A percentile compares a stretch with the other conserved stretches of the same genome.
Conservation (phyloP, 2,113 vertebrate species). For the Turnix velox region DNA sequence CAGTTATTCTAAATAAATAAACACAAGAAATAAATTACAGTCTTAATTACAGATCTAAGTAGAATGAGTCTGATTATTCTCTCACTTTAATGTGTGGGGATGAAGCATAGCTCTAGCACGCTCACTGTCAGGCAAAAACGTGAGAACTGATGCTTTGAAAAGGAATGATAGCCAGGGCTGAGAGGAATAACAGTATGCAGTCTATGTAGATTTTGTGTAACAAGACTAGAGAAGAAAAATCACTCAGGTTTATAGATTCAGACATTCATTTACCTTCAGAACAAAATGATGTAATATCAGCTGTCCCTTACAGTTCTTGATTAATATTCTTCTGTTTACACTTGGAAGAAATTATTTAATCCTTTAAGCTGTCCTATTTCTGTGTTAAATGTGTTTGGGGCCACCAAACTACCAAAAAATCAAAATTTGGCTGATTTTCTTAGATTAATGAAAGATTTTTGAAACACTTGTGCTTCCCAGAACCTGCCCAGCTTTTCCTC, state of each 20-base stretch:
- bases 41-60: neutral
- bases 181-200: neutral
- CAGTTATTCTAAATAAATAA: neutral
- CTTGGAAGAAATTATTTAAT: neutral
- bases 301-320: neutral
- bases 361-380: neutral
- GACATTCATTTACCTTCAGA: neutral
- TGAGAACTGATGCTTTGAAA: neutral
- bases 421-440: neutral
- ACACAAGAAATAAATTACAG: neutral
- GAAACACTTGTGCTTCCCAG: neutral
- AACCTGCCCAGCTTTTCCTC: neutral
- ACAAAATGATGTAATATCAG: neutral
- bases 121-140: neutral
- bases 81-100: neutral
- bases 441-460: neutral
- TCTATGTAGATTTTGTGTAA: neutral
- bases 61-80: neutral
- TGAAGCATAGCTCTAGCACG: neutral
- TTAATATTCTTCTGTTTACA: constrained; percentile 38
- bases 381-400: neutral
- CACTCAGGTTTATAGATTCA: neutral
- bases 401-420: neutral
- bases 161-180: neutral
- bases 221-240: neutral